A percentile compares a stretch with the other conserved stretches of the same genome.
phyloP scores from a whole-genome alignment of 2,113 vertebrate species.

The Semnornis frantzii region DNA sequence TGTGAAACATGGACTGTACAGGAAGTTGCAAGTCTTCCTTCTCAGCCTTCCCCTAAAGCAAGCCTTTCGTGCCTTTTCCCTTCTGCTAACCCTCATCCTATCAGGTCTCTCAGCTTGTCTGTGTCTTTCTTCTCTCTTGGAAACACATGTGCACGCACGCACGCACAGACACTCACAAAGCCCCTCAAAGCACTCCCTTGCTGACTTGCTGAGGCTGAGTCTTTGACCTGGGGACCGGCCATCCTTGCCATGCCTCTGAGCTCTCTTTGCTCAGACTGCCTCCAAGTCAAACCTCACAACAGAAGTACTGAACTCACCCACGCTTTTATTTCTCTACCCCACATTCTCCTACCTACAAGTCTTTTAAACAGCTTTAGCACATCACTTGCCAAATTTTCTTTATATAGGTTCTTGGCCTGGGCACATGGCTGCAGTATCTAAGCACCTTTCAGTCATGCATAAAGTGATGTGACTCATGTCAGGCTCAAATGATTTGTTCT shows the following conservation, averaged over 20 bases:
- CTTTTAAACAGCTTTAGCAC: background rate
- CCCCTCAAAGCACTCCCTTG: background rate
- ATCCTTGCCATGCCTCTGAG: accelerated
- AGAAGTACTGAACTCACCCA: background rate
- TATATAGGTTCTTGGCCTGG: background rate
- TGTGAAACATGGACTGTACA: background rate
- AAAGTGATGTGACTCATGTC: slow-evolving; percentile 32
- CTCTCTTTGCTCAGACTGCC: background rate
- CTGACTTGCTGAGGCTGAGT: background rate
- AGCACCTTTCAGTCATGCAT: slow-evolving; percentile 55
- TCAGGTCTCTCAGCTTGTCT: background rate
- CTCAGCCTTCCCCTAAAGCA: background rate
- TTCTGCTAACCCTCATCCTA: background rate
- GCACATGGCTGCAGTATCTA: slow-evolving; percentile 6
- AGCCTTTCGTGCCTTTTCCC: background rate
- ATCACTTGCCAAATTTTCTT: background rate
- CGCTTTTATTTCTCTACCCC: background rate
- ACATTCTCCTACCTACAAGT: background rate
- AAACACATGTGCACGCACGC: background rate
- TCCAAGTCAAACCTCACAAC: background rate
- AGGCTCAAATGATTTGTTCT: slow-evolving; percentile 43
- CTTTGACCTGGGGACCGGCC: background rate
- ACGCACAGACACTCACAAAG: too few relatives aligned
- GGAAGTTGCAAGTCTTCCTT: background rate
- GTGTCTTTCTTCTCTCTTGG: background rate